phyloP scores from a whole-genome alignment of 2,797 vertebrate species.

The Carduelis carduelis region DNA sequence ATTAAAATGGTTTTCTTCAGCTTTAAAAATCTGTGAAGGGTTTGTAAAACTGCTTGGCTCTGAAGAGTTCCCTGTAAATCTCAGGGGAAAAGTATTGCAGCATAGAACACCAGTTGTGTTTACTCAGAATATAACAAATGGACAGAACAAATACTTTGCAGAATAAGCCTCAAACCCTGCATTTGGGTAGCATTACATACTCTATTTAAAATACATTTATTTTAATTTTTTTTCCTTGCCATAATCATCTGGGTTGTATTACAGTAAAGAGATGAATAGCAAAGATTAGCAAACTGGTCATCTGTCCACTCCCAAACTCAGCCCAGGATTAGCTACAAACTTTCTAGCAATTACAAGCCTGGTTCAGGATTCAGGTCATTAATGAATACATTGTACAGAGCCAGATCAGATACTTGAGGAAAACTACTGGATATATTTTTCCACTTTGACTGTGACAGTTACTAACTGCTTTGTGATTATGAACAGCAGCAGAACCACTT shows the following conservation, averaged over 20 bases:
- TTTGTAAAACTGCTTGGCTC: not conserved
- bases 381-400: not conserved
- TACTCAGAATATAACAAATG: not conserved
- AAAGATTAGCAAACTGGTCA: not conserved
- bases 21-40: not conserved
- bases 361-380: not conserved
- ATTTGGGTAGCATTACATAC: not conserved
- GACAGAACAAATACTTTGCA: not conserved
- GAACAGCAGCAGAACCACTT: not conserved
- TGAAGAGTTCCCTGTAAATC: not conserved
- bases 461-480: not conserved
- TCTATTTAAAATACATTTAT: not conserved
- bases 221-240: not conserved
- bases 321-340: not conserved
- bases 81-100: not conserved
- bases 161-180: not conserved
- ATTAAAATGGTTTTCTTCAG: constrained; percentile 3
- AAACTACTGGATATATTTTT: not conserved
- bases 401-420: not conserved
- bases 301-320: not conserved
- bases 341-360: not conserved
- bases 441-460: not conserved
- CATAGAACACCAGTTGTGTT: not conserved
- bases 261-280: not conserved
- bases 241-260: not conserved